Evolutionary conservation across 2,113 vertebrate species (phyloP), one percentile per base, ranked within the genome.

Genomic region (Epinephelus cyanopodus): DNA sequence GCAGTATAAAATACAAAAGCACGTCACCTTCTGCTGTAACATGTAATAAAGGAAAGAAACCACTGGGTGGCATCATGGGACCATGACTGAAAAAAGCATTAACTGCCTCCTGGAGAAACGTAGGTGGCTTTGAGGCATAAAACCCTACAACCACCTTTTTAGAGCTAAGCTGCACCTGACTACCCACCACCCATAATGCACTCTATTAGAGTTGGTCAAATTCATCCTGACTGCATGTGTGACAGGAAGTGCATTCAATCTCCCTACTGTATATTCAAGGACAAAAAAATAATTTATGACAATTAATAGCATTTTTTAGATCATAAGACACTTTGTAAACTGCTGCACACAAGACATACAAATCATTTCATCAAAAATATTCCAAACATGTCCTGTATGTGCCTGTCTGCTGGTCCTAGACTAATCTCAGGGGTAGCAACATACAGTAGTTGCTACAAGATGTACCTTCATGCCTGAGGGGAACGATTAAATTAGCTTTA

Each of bases 41-140:
- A 9, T 86, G 90, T 65, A 82, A 67, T 0, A 14, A 3, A 6
- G 6, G 12, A 7, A 1, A 52, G 7, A 0, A 1, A 25, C 88
- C 94, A 94, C 92, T 53, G 78, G 95, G 83, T 77, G 94, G 90
- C 81, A 87, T 62, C 60, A 47, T 74, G 67, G 61, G 67, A 74
- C 23, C 84, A 65, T 0, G 23, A 61, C 48, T 3, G 1, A 62
- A 18, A 0, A 4, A 6, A 57, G 25, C 8, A 72, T 21, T 1
- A 33, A 47, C 10, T 0, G 3, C 18, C 23, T 50, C 19, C 15
- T 39, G n/a, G 2, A 23, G 42, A 19, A 9, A 27, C 12, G 15
- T 17, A 47, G 23, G 15, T 6, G 50, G 6, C 6, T 18, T 3
- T 10, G 47, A 5, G 23, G 54, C 17, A 19, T 25, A 50, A 29